Percentiles rank a stretch among this genome's conserved stretches.
Evolutionary conservation across 1,140 invertebrate species (phyloP).

Genomic region (Nymphalis io): DNA sequence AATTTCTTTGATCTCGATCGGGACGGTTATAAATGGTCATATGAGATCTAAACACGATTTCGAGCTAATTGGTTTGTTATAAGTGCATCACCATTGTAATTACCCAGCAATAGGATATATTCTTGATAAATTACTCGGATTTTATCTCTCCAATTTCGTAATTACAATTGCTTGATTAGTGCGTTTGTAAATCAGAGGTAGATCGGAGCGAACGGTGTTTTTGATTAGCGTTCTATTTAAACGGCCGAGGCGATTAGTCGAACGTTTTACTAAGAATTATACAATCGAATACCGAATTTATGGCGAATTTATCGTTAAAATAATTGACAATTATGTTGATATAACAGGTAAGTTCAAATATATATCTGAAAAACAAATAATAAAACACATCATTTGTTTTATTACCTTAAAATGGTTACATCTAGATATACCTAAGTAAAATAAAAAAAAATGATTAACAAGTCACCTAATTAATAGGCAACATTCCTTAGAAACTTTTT

Average conservation of each 20-base stretch:
- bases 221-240: conserved; percentile 25
- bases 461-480: too few species aligned
- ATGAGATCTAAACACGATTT: neutral
- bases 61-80: neutral
- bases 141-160: conserved; percentile 27
- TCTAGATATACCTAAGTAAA: too few species aligned
- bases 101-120: conserved; percentile 16
- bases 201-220: conserved; percentile 23
- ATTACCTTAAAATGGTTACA: too few species aligned
- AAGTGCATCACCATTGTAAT: conserved; percentile 16
- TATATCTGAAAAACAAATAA: neutral
- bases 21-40: neutral
- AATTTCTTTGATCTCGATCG: neutral
- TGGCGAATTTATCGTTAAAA: neutral
- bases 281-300: neutral
- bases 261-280: conserved; percentile 5
- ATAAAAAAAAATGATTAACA: too few species aligned
- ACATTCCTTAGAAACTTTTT: too few species aligned
- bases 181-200: conserved; percentile 25
- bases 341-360: neutral
- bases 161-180: conserved; percentile 32
- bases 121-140: conserved; percentile 19
- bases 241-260: conserved; percentile 2
- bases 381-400: too few species aligned
- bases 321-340: neutral